These are phyloP conservation scores for Dynastes hyllus DNA, from an alignment of 2,888 invertebrate genomes.

Conservation along the genomic window DNA sequence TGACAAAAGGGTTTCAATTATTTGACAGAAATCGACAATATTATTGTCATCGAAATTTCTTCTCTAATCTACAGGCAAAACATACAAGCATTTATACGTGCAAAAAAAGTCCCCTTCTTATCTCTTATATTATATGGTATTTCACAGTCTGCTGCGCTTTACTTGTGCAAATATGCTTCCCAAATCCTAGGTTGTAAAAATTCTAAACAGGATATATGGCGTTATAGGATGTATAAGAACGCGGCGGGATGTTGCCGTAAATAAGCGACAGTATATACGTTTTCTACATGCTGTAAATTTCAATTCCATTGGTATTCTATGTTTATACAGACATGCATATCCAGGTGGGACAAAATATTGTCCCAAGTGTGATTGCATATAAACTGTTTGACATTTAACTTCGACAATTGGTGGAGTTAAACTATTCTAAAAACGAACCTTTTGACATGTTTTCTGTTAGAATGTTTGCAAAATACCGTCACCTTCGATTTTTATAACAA, in stretches of 20 bases:
- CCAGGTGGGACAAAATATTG: neutral
- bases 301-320: neutral
- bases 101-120: neutral
- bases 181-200: conserved; percentile 6
- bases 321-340: neutral
- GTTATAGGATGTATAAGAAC: neutral
- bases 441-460: too few relatives aligned
- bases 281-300: neutral
- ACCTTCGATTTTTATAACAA: too few relatives aligned
- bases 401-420: too few relatives aligned
- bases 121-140: too few relatives aligned
- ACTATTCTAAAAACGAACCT: too few relatives aligned
- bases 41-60: too few relatives aligned
- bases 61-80: too few relatives aligned
- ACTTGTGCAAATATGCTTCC: neutral
- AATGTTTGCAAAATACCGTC: too few relatives aligned
- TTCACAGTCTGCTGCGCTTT: neutral
- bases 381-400: too few relatives aligned
- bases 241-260: neutral
- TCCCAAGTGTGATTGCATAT: too few relatives aligned
- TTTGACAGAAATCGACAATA: too few relatives aligned
- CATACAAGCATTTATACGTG: neutral
- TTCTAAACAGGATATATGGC: neutral
- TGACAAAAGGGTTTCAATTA: too few relatives aligned
- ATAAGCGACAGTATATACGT: neutral